Base-by-base conservation (phyloP, 64 coral and sea anemone genomes). In the Dendrophyllia cribrosa region DNA sequence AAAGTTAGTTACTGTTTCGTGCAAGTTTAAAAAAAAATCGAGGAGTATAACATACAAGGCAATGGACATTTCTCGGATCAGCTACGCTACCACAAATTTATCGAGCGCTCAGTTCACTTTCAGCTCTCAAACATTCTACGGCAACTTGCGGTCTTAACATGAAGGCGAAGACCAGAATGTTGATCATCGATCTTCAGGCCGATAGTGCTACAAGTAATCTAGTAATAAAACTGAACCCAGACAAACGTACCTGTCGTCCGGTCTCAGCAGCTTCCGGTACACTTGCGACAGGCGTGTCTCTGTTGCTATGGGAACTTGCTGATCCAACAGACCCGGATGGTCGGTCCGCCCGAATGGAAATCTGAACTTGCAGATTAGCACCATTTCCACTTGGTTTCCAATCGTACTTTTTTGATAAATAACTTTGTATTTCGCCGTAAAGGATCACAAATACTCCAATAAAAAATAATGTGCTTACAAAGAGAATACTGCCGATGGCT, bases 371-470 rank as follows among this genome's bases (percentile, higher is more conserved):
- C 10, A 52, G 19, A 12, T 84, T 19, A 22, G 34, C 4, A 10
- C 43, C 5, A 20, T 14, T 49, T 7, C 21, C 58, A 51, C 45
- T 22, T 51, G 80, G 21, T 6, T 43, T 48, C 45, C 46, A 51
- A 6, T 84, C 80, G 4, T 50, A 12, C 43, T 51, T 84, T 68
- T 84, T 84, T 19, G 5, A 19, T 50, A 84, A 67, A 68, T 67
- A 65, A 22, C 45, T 66, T 84, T 66, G 5, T 51, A 84, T 67
- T 13, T 84, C 80, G 0, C 80, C 80, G 62, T 84, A 67, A 51
- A 84, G 6, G 43, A 84, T n/a, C 45, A 67, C 44, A 84, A 84
- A 84, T 44, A 84, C 7, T 21, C 60, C 62, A 17, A 67, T 15
- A 21, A 49, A 68, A 20, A 65, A 84, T 3, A 84, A 45, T 3